phyloP scores from a whole-genome alignment of 2,797 vertebrate genomes.

The Sphenodon punctatus region DNA sequence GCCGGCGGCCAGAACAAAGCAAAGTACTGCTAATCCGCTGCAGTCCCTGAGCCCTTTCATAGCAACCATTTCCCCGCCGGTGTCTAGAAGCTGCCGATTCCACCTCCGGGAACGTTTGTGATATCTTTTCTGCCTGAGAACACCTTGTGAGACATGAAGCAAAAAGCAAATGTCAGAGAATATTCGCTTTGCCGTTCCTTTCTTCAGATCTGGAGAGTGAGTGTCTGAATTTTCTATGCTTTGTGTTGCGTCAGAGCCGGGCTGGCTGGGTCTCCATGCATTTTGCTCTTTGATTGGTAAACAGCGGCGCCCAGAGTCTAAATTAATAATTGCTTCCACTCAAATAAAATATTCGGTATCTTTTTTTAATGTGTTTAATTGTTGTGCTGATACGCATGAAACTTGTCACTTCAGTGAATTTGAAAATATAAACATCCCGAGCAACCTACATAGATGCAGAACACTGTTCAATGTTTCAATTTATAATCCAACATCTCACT shows the following conservation, averaged over 20 bases:
- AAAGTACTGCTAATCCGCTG: not conserved
- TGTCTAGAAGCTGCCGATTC: not conserved
- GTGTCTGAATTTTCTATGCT: not conserved
- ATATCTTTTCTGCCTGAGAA: not conserved
- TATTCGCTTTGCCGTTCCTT: not conserved
- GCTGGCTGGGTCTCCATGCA: no score
- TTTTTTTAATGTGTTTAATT: no score
- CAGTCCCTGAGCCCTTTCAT: not conserved
- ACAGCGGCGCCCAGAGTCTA: constrained; percentile 69
- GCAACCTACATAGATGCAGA: no score
- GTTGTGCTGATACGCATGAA: no score
- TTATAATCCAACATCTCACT: no score
- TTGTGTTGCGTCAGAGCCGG: not conserved
- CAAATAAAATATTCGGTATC: no score
- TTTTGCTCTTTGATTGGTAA: constrained; percentile 42
- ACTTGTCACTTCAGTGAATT: no score
- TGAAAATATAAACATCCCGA: no score
- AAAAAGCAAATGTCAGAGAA: not conserved
- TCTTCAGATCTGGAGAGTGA: not conserved
- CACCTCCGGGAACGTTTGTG: not conserved
- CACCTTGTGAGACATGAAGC: not conserved
- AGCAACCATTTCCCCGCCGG: no score
- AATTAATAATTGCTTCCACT: not conserved
- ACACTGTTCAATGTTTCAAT: no score
- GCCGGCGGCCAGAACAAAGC: not conserved